Conservation (phyloP, 2,888 invertebrate genomes). For the Criorhina ranunculi region DNA sequence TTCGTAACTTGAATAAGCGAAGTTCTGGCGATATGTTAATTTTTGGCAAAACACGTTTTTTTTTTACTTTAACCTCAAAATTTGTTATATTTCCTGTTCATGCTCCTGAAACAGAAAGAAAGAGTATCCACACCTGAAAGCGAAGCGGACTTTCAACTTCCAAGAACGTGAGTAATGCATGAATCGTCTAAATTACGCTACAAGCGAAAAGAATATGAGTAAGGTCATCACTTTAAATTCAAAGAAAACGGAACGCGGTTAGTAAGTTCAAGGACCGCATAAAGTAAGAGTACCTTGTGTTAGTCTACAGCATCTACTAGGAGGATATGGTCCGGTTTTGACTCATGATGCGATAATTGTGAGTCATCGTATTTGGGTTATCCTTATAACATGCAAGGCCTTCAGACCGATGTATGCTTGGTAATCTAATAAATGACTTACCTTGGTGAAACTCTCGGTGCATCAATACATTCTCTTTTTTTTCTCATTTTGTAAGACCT, state of each 20-base stretch:
- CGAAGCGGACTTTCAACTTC: conserved; percentile 11
- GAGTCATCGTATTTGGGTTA: background rate
- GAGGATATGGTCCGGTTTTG: background rate
- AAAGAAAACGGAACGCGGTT: background rate
- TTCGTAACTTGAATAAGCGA: conserved; percentile 21
- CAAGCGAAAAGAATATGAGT: background rate
- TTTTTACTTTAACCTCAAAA: conserved; percentile 13
- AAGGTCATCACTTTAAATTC: conserved; percentile 16
- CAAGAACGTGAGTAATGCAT: conserved; percentile 22
- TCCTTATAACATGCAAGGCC: conserved; percentile 12
- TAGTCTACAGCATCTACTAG: background rate
- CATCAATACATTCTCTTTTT: background rate
- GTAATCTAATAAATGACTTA: conserved; percentile 19
- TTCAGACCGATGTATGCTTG: background rate
- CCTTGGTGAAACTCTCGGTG: background rate
- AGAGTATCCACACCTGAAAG: background rate
- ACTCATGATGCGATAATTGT: background rate
- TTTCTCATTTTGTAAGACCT: conserved; percentile 1
- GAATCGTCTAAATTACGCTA: background rate
- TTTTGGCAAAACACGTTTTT: conserved; percentile 23
- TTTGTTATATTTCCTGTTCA: conserved; percentile 13
- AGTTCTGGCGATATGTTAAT: conserved; percentile 13
- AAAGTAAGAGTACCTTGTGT: background rate
- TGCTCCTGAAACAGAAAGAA: background rate
- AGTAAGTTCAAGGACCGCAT: background rate